These are phyloP conservation scores for Pelecanus crispus DNA, from an alignment of 2,113 vertebrate genomes.

Conservation along the genomic window DNA sequence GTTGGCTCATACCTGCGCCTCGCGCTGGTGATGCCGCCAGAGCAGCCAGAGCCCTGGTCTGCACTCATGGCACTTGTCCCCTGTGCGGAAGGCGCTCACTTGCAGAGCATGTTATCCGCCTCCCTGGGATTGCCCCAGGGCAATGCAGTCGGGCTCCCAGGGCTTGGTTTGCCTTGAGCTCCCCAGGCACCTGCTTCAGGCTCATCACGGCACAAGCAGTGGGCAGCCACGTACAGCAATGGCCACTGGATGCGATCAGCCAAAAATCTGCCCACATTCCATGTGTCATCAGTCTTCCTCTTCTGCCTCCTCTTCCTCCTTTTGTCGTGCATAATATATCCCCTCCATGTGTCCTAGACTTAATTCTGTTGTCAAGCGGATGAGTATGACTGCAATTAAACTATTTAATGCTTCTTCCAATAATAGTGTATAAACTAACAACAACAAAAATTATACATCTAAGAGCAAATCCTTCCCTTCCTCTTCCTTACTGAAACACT, in stretches of 20 bases:
- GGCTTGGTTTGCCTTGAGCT: neutral
- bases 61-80: neutral
- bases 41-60: neutral
- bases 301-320: neutral
- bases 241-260: neutral
- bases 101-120: rapidly evolving
- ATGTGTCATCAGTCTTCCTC: neutral
- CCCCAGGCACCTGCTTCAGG: neutral
- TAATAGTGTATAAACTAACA: neutral
- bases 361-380: neutral
- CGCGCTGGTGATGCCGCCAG: rapidly evolving
- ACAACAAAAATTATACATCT: neutral
- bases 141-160: rapidly evolving
- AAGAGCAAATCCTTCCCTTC: neutral
- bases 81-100: rapidly evolving
- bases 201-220: neutral
- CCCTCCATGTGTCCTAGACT: neutral
- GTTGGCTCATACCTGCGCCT: neutral
- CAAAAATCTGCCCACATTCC: neutral
- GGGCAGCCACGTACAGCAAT: neutral
- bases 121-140: too few relatives aligned
- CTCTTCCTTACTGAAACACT: neutral
- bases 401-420: neutral
- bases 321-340: neutral
- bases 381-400: neutral